These are phyloP conservation scores for Corella eumyota DNA, from an alignment of 23 tunicate genomes.

Conservation along the genomic window DNA sequence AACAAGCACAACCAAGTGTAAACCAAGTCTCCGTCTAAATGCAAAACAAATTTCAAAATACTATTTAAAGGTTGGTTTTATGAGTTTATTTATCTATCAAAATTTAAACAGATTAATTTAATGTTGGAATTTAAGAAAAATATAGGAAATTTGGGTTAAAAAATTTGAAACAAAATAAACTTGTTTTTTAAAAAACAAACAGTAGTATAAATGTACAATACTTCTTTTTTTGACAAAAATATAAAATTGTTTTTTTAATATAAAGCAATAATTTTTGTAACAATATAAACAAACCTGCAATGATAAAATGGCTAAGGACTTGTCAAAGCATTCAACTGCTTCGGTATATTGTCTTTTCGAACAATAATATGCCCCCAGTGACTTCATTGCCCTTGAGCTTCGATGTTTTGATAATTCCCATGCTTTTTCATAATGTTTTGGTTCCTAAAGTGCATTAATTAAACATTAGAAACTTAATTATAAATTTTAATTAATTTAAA, in stretches of 20 bases:
- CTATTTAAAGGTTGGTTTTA: background rate
- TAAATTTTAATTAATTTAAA: too few species aligned
- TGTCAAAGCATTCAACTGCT: conserved; percentile 78
- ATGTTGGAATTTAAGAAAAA: background rate
- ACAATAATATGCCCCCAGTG: conserved; percentile 55
- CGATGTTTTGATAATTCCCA: conserved; percentile 67
- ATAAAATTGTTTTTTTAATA: too few species aligned
- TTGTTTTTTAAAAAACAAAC: too few species aligned
- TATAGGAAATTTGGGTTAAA: too few species aligned
- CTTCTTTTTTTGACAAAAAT: too few species aligned
- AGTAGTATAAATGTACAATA: too few species aligned
- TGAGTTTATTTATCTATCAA: conserved; percentile 1
- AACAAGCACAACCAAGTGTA: conserved; percentile 68
- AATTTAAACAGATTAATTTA: background rate
- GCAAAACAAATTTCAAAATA: background rate
- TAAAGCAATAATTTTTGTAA: too few species aligned
- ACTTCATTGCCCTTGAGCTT: conserved; percentile 67
- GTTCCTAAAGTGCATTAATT: too few species aligned
- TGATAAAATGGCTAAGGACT: conserved; percentile 33
- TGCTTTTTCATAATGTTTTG: conserved; percentile 49
- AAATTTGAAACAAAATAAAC: too few species aligned
- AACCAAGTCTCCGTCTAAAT: conserved; percentile 80
- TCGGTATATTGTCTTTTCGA: conserved; percentile 49
- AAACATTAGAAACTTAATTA: too few species aligned
- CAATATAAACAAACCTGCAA: too few species aligned